Evolutionary conservation across 2,113 vertebrate species (phyloP).

Genomic region (Alligator sinensis): DNA sequence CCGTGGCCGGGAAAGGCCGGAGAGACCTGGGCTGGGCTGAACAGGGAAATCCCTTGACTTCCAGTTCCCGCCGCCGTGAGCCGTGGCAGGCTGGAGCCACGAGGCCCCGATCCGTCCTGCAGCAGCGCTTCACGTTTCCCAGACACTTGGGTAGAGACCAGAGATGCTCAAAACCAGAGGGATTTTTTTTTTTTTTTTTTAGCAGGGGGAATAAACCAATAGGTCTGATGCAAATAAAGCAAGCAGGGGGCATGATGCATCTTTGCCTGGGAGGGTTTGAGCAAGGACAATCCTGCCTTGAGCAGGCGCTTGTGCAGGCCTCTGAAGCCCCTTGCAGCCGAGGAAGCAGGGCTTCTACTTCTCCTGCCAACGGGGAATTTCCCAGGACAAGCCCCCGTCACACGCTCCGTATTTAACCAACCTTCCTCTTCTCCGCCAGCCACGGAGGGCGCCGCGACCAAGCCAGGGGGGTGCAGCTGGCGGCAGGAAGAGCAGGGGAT

Average conservation of each 20-base stretch:
- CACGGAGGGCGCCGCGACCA: too few relatives aligned
- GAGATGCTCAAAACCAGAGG: background rate
- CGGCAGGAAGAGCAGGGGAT: background rate
- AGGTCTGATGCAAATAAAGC: too few relatives aligned
- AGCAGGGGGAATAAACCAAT: too few relatives aligned
- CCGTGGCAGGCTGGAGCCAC: background rate
- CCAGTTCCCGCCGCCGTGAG: background rate
- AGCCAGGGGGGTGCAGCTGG: too few relatives aligned
- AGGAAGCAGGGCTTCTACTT: background rate
- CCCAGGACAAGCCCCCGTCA: rapidly evolving
- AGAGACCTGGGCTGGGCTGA: too few relatives aligned
- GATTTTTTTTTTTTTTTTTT: background rate
- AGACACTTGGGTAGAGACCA: background rate
- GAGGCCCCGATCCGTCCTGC: background rate
- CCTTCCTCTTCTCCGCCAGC: too few relatives aligned
- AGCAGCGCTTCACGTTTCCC: background rate
- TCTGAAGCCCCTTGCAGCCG: too few relatives aligned
- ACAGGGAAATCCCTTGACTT: background rate
- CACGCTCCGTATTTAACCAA: rapidly evolving
- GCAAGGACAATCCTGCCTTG: too few relatives aligned
- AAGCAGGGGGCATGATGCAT: too few relatives aligned
- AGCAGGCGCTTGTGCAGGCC: too few relatives aligned
- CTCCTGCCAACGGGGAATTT: background rate
- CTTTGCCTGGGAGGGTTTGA: too few relatives aligned
- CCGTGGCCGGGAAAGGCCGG: too few relatives aligned